Percentiles rank a stretch among this genome's conserved stretches.
These are phyloP conservation scores for Ormyrus nitidulus DNA, from an alignment of 2,888 invertebrate genomes.

Conservation along the genomic window DNA sequence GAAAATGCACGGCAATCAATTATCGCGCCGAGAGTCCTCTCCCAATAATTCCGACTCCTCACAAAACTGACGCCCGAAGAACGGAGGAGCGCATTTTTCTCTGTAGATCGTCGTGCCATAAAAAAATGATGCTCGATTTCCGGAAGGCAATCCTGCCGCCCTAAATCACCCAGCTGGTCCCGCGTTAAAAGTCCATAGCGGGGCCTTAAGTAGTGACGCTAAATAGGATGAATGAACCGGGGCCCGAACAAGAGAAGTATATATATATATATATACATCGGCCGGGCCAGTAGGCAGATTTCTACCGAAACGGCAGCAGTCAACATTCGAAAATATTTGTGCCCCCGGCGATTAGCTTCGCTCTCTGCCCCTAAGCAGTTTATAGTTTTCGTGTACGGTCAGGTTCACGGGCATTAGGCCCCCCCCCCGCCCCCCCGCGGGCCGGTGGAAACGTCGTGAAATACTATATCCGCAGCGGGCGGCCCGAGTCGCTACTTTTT, in stretches of 20 bases:
- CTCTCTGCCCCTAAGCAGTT: constrained; percentile 21
- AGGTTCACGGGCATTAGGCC: neutral
- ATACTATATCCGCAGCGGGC: constrained; percentile 5
- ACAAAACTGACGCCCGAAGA: too few species aligned
- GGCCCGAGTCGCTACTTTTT: neutral
- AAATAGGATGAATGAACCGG: neutral
- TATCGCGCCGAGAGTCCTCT: too few species aligned
- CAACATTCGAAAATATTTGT: constrained; percentile 51
- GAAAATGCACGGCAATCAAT: too few species aligned
- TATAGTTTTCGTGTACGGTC: constrained; percentile 15
- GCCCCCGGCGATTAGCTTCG: constrained; percentile 52
- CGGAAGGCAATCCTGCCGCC: neutral
- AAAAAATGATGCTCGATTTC: constrained; percentile 6
- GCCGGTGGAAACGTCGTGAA: constrained; percentile 24
- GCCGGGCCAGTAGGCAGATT: neutral
- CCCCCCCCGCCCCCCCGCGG: neutral
- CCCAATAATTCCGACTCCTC: too few species aligned
- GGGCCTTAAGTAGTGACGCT: too few species aligned
- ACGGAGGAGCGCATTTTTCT: too few species aligned
- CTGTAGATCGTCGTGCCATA: neutral
- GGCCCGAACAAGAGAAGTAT: neutral
- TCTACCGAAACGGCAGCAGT: neutral
- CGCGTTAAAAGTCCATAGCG: neutral
- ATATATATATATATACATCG: neutral
- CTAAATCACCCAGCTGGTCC: neutral